Evolutionary conservation across 2,797 vertebrate genomes (phyloP), one percentile per base, ranked within the genome.

Genomic region (Platalea minor): DNA sequence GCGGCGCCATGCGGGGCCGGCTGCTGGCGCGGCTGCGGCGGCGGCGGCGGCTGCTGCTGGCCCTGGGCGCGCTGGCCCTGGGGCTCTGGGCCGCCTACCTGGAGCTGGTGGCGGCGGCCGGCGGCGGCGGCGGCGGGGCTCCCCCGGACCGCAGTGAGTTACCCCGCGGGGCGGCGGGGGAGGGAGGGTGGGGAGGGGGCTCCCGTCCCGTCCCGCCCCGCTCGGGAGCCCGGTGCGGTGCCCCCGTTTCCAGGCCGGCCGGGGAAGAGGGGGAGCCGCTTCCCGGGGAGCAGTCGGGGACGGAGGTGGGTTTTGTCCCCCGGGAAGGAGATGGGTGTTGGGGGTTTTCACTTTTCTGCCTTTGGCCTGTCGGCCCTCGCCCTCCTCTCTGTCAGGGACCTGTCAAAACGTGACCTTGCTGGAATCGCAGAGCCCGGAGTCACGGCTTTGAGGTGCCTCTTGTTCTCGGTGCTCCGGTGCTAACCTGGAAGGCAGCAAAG

Each of bases 31-130:
- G 96, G 95, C 95, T 96, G 29, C 54, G 54, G 93, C 91, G 97
- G 94, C 95, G 97, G 76, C 96, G 97, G 96, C 95, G 98, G 90
- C 73, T 98, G 63, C 81, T 95, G 72, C 88, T 95, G 72, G 94
- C 81, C 33, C 81, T 95, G 81, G 94, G 61, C 41, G 94, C 46
- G 46, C 81, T 93, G 54, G 94, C 78, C 23, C 69, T 97, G 89
- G 98, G 95, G 85, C 95, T 98, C 75, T 97, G 97, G 97, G 98
- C 98, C 17, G 97, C 96, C 6, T 98, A 98, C 91, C 93, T 98
- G 96, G 97, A 98, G 67, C 93, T 98, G 94, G 95, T 95, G 88
- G 97, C 95, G 33, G 92, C 89, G 33, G 92, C 89, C 41, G 91
- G 70, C 51, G 86, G 85, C 51, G 93, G 95, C 51, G 87, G 85